A percentile compares a stretch with the other conserved stretches of the same genome.
These are phyloP conservation scores for Sebastes paucispinis DNA, from an alignment of 2,797 vertebrate species.

Conservation along the genomic window DNA sequence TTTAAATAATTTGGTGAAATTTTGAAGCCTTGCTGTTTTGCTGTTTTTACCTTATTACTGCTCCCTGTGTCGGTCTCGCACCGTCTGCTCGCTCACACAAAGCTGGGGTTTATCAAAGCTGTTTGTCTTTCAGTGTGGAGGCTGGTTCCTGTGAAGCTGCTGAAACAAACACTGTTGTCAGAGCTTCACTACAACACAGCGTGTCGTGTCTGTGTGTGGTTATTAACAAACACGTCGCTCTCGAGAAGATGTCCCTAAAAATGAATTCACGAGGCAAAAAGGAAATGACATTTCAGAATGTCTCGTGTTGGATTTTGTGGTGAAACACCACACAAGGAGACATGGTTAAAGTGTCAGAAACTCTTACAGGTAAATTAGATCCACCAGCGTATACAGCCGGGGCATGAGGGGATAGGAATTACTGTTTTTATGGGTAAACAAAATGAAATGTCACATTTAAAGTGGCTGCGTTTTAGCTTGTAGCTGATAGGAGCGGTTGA, in stretches of 20 bases:
- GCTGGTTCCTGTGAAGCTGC: not conserved
- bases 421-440: not conserved
- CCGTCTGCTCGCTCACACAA: not conserved
- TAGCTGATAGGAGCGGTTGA: not conserved
- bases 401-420: not conserved
- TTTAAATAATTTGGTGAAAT: not conserved
- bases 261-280: accelerated
- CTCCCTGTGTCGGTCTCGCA: not conserved
- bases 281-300: not conserved
- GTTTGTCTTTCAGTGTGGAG: not conserved
- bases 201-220: not conserved
- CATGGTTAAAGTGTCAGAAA: not conserved
- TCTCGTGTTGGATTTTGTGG: not conserved
- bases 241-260: not conserved
- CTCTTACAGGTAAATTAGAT: not conserved
- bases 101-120: slow-evolving; percentile 6
- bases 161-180: not conserved
- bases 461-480: not conserved
- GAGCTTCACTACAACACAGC: not conserved
- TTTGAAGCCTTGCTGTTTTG: not conserved
- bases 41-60: not conserved
- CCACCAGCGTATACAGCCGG: not conserved
- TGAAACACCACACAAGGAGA: not conserved
- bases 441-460: not conserved
- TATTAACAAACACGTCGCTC: not conserved